Evolutionary conservation across 2,888 invertebrate genomes (phyloP).

Genomic region (Elegia similella): DNA sequence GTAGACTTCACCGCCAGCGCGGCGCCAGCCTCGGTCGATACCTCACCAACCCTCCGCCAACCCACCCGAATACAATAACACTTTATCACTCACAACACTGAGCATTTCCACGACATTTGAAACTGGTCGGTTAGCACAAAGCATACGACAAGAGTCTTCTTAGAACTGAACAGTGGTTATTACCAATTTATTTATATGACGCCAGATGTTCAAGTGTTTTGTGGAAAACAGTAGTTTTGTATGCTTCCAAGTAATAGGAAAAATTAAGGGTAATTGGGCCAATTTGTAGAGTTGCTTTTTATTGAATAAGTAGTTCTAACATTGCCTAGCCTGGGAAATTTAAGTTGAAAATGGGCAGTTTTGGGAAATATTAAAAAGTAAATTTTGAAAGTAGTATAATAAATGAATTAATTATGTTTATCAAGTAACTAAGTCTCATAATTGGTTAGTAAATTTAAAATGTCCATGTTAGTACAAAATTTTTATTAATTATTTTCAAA

Average conservation of each 20-base stretch:
- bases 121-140: background rate
- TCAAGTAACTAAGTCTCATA: too few species aligned
- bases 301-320: background rate
- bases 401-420: too few species aligned
- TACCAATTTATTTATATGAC: slow-evolving; percentile 12
- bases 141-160: slow-evolving; percentile 16
- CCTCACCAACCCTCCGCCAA: slow-evolving; percentile 12
- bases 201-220: slow-evolving; percentile 19
- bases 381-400: too few species aligned
- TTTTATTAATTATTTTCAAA: too few species aligned
- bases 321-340: too few species aligned
- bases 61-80: background rate
- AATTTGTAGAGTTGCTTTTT: background rate
- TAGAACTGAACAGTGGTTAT: slow-evolving; percentile 8
- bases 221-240: slow-evolving; percentile 7
- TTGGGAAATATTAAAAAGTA: too few species aligned
- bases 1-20: slow-evolving; percentile 10
- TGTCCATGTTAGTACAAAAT: too few species aligned
- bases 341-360: too few species aligned
- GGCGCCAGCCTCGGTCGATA: slow-evolving; percentile 21
- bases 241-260: background rate
- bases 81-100: background rate
- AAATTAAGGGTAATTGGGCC: background rate
- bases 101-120: background rate
- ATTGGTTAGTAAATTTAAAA: too few species aligned